phyloP scores from a whole-genome alignment of 2,113 vertebrate genomes.

The Sula dactylatra region DNA sequence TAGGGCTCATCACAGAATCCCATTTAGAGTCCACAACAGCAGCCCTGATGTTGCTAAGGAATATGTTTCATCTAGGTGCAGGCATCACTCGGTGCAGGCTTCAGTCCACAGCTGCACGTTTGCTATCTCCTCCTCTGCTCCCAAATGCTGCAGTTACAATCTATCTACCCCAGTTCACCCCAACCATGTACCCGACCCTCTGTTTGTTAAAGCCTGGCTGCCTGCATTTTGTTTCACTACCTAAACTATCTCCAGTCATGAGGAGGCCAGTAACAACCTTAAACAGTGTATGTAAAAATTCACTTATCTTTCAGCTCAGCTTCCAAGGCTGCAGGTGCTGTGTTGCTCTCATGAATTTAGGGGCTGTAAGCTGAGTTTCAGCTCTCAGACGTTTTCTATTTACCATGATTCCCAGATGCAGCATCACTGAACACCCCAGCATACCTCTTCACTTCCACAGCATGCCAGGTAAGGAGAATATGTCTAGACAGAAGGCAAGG shows the following conservation, averaged over 20 bases:
- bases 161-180: not conserved
- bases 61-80: conserved; percentile 28
- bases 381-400: conserved; percentile 25
- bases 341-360: not conserved
- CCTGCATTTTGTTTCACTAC: not conserved
- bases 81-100: not conserved
- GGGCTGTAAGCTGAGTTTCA: not conserved
- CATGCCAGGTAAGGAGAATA: not conserved
- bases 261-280: not conserved
- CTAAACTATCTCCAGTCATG: not conserved
- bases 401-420: not conserved
- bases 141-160: not conserved
- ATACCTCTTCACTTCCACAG: not conserved
- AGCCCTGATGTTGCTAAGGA: not conserved
- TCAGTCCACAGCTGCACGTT: not conserved
- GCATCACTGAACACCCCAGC: not conserved
- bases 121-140: not conserved
- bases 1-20: not conserved
- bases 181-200: not conserved
- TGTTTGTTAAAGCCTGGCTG: not conserved
- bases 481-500: not conserved
- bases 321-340: not conserved
- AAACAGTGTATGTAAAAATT: not conserved
- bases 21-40: conserved; percentile 45
- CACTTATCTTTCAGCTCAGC: conserved; percentile 5